A percentile compares a stretch with the other conserved stretches of the same genome.
Evolutionary conservation across 2,113 vertebrate species (phyloP).

Genomic region (Athene noctua): DNA sequence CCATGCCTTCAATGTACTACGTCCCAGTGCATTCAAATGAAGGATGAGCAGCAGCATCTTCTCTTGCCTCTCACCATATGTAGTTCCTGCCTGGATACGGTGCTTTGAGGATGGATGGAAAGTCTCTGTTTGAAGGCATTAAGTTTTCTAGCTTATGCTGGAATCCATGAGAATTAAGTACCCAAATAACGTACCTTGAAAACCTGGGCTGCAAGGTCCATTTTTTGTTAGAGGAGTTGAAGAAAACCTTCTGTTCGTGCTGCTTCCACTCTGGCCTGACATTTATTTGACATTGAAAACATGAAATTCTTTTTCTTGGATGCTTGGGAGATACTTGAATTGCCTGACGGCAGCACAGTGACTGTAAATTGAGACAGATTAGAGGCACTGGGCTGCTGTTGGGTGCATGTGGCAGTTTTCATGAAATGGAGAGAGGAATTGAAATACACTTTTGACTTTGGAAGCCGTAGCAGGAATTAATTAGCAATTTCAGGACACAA

Average conservation of each 20-base stretch:
- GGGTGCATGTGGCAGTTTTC: slow-evolving; percentile 24
- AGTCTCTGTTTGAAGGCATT: background rate
- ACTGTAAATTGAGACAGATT: slow-evolving; percentile 44
- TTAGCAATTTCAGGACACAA: slow-evolving; percentile 60
- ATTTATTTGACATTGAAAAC: slow-evolving; percentile 36
- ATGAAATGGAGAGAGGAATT: slow-evolving; percentile 24
- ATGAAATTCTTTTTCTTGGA: background rate
- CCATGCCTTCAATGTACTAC: rapidly evolving
- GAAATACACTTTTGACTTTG: slow-evolving; percentile 32
- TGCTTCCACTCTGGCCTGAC: background rate
- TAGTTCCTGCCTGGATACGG: background rate
- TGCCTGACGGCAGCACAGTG: slow-evolving; percentile 16
- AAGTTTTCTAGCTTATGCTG: background rate
- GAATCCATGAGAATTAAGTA: background rate
- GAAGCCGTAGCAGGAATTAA: slow-evolving; percentile 61
- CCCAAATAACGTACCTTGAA: background rate
- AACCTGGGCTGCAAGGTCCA: background rate
- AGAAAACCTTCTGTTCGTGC: background rate
- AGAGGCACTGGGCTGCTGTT: slow-evolving; percentile 52
- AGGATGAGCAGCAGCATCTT: background rate
- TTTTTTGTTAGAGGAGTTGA: background rate
- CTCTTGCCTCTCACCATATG: background rate
- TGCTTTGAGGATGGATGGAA: background rate
- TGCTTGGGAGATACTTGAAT: background rate
- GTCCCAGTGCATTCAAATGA: background rate